Base-by-base conservation (phyloP, 2,797 vertebrate species). In the Falco berigora region DNA sequence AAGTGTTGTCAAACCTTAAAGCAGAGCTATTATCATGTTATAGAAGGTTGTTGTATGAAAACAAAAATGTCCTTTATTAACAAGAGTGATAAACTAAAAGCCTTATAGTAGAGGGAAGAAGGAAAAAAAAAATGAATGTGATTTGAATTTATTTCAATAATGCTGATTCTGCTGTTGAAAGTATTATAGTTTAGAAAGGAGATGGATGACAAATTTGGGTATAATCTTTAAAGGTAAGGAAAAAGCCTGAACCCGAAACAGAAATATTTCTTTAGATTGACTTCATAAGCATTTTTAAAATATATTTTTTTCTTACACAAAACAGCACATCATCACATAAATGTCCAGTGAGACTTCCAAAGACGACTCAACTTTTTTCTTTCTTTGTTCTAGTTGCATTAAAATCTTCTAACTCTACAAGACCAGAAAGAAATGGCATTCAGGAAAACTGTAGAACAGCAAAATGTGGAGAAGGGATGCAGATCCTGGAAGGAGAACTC, bases 401-500 rank as follows among this genome's bases (percentile, higher is more conserved):
- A 92, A 98, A 98, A 73, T 97, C 97, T 61, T 96, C 97, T n/a
- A 97, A 59, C 55, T 93, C 94, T 63, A 30, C 88, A 73, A 90
- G 95, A 72, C 38, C 94, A 86, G 97, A 98, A 83, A 97, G 94
- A 94, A 98, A 97, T 88, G 97, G 97, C 66, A 50, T 97, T 86
- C 97, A 98, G 87, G 98, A 98, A 59, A 97, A 88, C 40, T 86
- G 84, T 56, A 93, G 90, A 96, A 73, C 86, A 58, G 30, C 58
- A 63, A 97, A 97, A 44, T 50, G 67, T 28, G 96, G 95, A 89
- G 97, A 98, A 40, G 95, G 94, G 23, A 92, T 98, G 88, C 94
- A 94, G 36, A 95, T 98, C 34, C 84, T 97, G 73, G 98, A 98
- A 96, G 98, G 98, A 95, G 98, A 99, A 81, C 97, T 98, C 58